Evolutionary conservation across 92 coral and sea anemone species (phyloP), one percentile per base, ranked within the genome.

Genomic region (Epizoanthus illoricatus): DNA sequence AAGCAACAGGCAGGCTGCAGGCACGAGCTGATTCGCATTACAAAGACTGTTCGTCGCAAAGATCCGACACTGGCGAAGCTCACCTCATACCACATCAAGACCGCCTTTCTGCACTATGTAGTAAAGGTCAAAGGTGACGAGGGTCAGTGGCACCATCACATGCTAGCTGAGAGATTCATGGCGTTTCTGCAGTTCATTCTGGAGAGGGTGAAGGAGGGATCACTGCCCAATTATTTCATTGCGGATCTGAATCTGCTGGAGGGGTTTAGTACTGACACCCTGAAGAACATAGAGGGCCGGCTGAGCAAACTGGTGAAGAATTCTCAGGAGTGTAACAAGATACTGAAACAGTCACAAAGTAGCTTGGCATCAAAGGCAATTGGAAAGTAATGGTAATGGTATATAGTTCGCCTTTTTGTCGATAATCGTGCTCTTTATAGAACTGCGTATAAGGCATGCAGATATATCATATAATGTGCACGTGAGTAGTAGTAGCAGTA

Each of bases 241-340:
- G 41, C 75, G 1, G 79, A 85, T 4, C 75, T 89, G 75, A 85
- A 89, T 55, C 85, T 89, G 36, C 69, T 89, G 55, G 71, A 74
- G 65, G 92, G 75, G 54, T 45, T 89, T 70, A 42, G 69, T 43
- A 72, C 36, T 60, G 54, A 65, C 20, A 73, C 79, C 56, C 81
- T 89, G 65, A 81, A 45, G 11, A 89, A 89, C 71, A 89, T 89
- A 3, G 92, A 80, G 16, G 80, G 84, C 39, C 85, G 92, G n/a
- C 39, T 89, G 45, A 81, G 59, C 62, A 89, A 75, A 45, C 65
- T 89, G 17, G 80, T 75, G 5, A 65, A 72, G 12, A 85, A 45
- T 24, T 19, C 71, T 45, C 82, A 23, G 18, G 82, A 78, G 58
- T 78, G 82, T 19, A 62, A 19, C 28, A 71, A 71, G 39, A 64